phyloP scores from a whole-genome alignment of 2,113 vertebrate genomes.

The Phrynosoma blainvillii region DNA sequence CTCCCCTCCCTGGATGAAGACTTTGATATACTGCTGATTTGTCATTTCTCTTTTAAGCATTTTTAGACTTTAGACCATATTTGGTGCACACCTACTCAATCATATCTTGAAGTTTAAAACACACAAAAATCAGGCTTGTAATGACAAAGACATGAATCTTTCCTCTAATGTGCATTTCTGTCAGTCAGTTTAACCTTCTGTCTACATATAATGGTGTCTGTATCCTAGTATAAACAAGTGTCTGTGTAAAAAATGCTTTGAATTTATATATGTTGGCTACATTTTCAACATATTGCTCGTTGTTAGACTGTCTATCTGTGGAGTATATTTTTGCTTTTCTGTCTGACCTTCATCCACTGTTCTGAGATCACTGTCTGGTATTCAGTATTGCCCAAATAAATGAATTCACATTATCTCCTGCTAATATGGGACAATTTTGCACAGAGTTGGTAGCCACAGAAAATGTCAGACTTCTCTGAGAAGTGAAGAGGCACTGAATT shows the following conservation, averaged over 20 bases:
- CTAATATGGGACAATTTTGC: conserved; percentile 6
- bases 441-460: conserved; percentile 30
- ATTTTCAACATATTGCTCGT: conserved; percentile 44
- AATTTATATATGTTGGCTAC: conserved; percentile 64
- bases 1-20: conserved; percentile 19
- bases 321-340: conserved; percentile 56
- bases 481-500: not conserved
- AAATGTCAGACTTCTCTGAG: conserved; percentile 16
- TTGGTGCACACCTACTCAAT: conserved; percentile 36
- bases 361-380: conserved; percentile 57
- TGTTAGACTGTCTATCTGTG: conserved; percentile 55
- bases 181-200: conserved; percentile 63
- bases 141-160: conserved; percentile 42
- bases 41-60: conserved; percentile 31
- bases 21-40: conserved; percentile 32
- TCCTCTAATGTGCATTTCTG: conserved; percentile 50
- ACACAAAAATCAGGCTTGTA: conserved; percentile 39
- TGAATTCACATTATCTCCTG: conserved; percentile 18
- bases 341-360: conserved; percentile 41
- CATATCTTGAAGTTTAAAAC: conserved; percentile 54
- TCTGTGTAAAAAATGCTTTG: conserved; percentile 54
- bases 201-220: conserved; percentile 59
- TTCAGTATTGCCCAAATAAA: conserved; percentile 48
- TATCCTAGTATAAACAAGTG: conserved; percentile 63
- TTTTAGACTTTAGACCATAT: conserved; percentile 32